phyloP scores from a whole-genome alignment of 1,140 invertebrate genomes.

The Tetraneura akinire region DNA sequence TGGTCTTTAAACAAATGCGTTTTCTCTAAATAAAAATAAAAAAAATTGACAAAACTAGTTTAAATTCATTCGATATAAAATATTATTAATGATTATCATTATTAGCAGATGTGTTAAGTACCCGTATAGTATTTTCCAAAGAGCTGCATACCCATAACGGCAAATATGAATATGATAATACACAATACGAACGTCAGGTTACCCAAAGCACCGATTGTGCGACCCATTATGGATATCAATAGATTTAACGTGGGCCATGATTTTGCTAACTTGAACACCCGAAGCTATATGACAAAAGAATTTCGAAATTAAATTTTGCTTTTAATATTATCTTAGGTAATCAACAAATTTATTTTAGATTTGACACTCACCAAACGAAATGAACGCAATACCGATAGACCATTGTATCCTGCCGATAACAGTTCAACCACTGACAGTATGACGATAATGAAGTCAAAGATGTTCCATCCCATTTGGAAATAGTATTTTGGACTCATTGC shows the following conservation, averaged over 20 bases:
- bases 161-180: conserved; percentile 99
- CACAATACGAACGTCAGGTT: conserved; percentile 96
- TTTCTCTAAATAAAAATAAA: conserved; percentile 69
- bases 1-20: conserved; percentile 75
- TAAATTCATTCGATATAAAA: neutral
- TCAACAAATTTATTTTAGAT: neutral
- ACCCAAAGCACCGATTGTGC: conserved; percentile 95
- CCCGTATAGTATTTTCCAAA: conserved; percentile 91
- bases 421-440: conserved; percentile 91
- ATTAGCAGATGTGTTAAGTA: conserved; percentile 59
- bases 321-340: too few species aligned
- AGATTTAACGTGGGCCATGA: conserved; percentile 98
- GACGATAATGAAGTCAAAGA: conserved; percentile 98
- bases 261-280: conserved; percentile 99
- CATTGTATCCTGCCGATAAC: conserved; percentile 88
- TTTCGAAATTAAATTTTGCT: conserved; percentile 23
- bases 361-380: conserved; percentile 92
- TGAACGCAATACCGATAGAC: conserved; percentile 93
- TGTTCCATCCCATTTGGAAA: conserved; percentile 99
- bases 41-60: conserved; percentile 28
- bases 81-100: too few species aligned
- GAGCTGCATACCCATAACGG: conserved; percentile 97
- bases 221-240: conserved; percentile 97
- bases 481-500: conserved; percentile 97
- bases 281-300: conserved; percentile 77